Evolutionary conservation across 2,888 invertebrate species (phyloP).

Genomic region (Seira ritae): DNA sequence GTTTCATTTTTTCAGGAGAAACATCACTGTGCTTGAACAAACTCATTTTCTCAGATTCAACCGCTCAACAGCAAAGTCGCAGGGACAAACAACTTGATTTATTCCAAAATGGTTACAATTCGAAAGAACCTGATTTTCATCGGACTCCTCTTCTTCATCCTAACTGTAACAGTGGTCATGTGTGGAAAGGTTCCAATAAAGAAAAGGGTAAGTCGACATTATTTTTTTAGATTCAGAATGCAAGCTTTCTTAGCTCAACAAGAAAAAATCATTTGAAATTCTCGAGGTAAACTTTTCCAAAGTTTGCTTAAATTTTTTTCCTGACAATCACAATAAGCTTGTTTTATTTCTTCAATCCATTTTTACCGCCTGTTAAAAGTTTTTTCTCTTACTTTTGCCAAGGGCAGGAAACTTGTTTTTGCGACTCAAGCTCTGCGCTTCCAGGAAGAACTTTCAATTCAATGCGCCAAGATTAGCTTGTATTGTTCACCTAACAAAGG

Average conservation of each 20-base stretch:
- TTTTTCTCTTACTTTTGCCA: no score
- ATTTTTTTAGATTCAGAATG: no score
- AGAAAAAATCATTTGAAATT: no score
- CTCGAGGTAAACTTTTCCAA: no score
- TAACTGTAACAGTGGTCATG: constrained; percentile 63
- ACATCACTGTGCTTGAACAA: background rate
- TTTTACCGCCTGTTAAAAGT: no score
- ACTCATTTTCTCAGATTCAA: background rate
- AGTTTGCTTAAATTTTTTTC: no score
- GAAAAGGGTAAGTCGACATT: constrained; percentile 72
- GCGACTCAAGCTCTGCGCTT: no score
- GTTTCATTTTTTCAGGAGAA: background rate
- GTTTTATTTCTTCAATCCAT: no score
- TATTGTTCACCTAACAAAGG: background rate
- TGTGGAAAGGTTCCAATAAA: constrained; percentile 69
- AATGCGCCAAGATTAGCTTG: background rate
- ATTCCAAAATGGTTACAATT: constrained; percentile 54
- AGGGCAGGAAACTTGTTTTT: no score
- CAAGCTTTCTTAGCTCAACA: no score
- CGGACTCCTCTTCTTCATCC: constrained; percentile 61
- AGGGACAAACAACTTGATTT: background rate
- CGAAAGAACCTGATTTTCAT: constrained; percentile 61
- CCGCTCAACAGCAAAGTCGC: background rate
- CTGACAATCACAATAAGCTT: no score
- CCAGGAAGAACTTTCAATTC: no score